A percentile compares a stretch with the other conserved stretches of the same genome.
These are phyloP conservation scores for Parapristionchus giblindavisi DNA, from an alignment of 2,888 invertebrate species.

Conservation along the genomic window DNA sequence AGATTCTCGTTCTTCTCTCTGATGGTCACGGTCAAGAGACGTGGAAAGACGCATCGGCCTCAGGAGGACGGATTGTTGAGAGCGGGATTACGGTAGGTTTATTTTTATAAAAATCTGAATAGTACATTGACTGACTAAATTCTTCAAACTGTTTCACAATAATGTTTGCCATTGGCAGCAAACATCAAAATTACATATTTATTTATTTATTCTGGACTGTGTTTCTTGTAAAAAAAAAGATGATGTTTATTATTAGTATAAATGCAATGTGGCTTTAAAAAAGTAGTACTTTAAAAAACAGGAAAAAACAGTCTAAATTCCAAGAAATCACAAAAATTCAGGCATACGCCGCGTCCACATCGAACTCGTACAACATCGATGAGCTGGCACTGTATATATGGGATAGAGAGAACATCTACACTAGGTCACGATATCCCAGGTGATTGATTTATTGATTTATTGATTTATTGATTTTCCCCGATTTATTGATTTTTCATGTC, in stretches of 20 bases:
- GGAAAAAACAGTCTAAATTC: too few relatives aligned
- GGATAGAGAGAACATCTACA: conserved; percentile 48
- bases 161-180: too few relatives aligned
- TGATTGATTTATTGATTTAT: background rate
- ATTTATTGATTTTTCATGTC: too few relatives aligned
- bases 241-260: too few relatives aligned
- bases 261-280: too few relatives aligned
- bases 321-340: conserved; percentile 41
- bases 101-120: too few relatives aligned
- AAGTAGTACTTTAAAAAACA: too few relatives aligned
- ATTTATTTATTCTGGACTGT: too few relatives aligned
- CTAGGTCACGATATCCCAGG: conserved; percentile 44
- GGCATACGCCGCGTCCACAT: conserved; percentile 56
- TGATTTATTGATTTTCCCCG: background rate
- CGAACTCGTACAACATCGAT: conserved; percentile 48
- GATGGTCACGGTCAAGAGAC: conserved; percentile 64
- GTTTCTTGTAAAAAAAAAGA: too few relatives aligned
- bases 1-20: conserved; percentile 54
- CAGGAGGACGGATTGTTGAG: conserved; percentile 38
- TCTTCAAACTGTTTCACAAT: too few relatives aligned
- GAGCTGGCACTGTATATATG: conserved; percentile 59
- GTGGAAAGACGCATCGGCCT: conserved; percentile 38
- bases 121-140: too few relatives aligned
- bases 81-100: background rate
- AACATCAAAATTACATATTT: too few relatives aligned